Evolutionary conservation across 2,113 vertebrate species (phyloP).

Genomic region (Agelaius tricolor): DNA sequence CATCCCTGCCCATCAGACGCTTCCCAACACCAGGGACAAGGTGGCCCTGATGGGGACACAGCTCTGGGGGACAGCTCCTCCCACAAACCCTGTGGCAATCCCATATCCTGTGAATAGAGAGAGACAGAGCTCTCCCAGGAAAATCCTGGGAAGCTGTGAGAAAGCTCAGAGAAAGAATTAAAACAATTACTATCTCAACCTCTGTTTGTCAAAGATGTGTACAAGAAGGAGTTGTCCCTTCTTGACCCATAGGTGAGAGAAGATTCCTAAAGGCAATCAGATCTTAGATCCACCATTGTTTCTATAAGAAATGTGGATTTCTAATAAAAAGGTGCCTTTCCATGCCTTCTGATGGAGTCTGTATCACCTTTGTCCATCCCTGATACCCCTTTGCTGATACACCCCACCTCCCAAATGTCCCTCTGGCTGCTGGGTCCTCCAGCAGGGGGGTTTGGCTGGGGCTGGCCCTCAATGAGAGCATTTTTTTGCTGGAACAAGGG

Average conservation of each 20-base stretch:
- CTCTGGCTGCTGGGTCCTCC: neutral
- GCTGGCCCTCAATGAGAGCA: conserved; percentile 71
- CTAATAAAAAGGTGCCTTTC: neutral
- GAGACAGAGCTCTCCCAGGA: no score
- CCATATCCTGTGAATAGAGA: neutral
- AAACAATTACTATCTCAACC: neutral
- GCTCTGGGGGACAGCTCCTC: neutral
- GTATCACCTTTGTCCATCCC: neutral
- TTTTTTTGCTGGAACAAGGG: conserved; percentile 76
- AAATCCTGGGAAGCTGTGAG: no score
- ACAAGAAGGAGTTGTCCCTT: neutral
- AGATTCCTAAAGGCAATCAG: neutral
- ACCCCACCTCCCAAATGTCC: neutral
- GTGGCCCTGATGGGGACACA: neutral
- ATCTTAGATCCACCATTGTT: neutral
- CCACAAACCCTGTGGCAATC: neutral
- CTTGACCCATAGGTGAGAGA: neutral
- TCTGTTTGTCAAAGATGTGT: neutral
- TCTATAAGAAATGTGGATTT: neutral
- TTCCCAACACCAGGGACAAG: fast-evolving
- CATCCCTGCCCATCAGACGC: neutral
- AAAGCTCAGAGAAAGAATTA: neutral
- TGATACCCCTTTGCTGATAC: no score
- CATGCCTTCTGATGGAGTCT: neutral
- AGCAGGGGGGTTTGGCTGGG: conserved; percentile 22